Conservation (phyloP, 2,888 invertebrate species). For the Synergus umbraculus region DNA sequence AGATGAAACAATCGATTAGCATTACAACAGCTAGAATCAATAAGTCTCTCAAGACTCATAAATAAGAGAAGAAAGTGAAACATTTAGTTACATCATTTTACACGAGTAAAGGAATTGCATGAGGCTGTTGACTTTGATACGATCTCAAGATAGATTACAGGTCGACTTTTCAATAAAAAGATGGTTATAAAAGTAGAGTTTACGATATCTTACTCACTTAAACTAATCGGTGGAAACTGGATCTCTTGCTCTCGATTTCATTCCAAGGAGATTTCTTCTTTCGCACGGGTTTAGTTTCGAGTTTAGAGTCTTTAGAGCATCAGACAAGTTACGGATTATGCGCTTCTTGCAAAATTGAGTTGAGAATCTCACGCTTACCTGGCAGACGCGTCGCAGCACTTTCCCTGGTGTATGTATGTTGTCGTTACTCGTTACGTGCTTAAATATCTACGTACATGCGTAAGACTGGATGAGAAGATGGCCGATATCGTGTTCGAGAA, state of each 20-base stretch:
- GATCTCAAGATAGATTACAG: slow-evolving; percentile 27
- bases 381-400: slow-evolving; percentile 60
- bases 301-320: slow-evolving; percentile 16
- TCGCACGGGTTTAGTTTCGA: background rate
- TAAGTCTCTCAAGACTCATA: slow-evolving; percentile 29
- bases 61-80: slow-evolving; percentile 39
- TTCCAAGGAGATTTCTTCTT: background rate
- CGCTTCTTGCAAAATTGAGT: slow-evolving; percentile 67
- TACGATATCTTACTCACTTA: background rate
- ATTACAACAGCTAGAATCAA: slow-evolving; percentile 26
- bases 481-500: slow-evolving; percentile 57
- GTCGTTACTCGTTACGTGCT: slow-evolving; percentile 16
- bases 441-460: slow-evolving; percentile 36
- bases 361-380: slow-evolving; percentile 65
- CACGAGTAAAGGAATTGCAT: slow-evolving; percentile 13
- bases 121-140: slow-evolving; percentile 21
- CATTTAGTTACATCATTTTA: slow-evolving; percentile 30
- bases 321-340: slow-evolving; percentile 60
- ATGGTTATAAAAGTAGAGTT: slow-evolving; percentile 9
- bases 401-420: slow-evolving; percentile 61
- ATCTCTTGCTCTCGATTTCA: background rate
- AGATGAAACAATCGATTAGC: slow-evolving; percentile 6
- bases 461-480: slow-evolving; percentile 58
- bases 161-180: slow-evolving; percentile 29
- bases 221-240: background rate